Conservation (phyloP, 2,888 invertebrate species). For the Alviniconcha strummeri region DNA sequence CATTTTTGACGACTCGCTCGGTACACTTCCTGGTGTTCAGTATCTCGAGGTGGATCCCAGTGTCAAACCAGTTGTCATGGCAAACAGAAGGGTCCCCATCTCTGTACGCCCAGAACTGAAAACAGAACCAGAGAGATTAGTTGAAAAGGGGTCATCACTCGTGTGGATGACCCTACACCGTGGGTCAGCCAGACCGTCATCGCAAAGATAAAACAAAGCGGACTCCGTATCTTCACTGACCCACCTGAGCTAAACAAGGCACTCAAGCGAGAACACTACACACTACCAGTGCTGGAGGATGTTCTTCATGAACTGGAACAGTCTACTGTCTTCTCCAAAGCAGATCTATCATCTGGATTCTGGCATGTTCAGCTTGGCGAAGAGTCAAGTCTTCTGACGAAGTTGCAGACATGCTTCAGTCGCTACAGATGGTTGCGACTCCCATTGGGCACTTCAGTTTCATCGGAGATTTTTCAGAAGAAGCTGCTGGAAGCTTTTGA, state of each 20-base stretch:
- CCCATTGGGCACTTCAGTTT: slow-evolving; percentile 42
- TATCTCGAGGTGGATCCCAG: slow-evolving; percentile 26
- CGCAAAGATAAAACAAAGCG: slow-evolving; percentile 27
- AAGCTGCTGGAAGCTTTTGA: slow-evolving; percentile 39
- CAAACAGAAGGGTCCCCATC: too few relatives aligned
- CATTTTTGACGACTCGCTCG: not conserved
- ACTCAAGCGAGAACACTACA: slow-evolving; percentile 39
- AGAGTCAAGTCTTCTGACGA: slow-evolving; percentile 42
- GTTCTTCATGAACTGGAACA: slow-evolving; percentile 40
- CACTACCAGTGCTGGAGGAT: slow-evolving; percentile 44
- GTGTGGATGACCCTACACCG: slow-evolving; percentile 33
- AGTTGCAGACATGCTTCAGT: slow-evolving; percentile 39
- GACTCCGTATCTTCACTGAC: slow-evolving; percentile 42
- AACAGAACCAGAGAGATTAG: slow-evolving; percentile 32
- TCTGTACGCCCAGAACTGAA: slow-evolving; percentile 28
- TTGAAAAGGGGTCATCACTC: slow-evolving; percentile 30
- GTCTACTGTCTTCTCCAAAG: slow-evolving; percentile 42
- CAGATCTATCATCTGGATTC: slow-evolving; percentile 42
- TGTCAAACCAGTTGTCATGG: slow-evolving; percentile 32
- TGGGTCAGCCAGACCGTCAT: slow-evolving; percentile 43
- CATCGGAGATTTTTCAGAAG: slow-evolving; percentile 45
- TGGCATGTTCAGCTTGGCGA: slow-evolving; percentile 44
- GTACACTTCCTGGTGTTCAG: slow-evolving; percentile 21
- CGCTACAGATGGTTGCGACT: slow-evolving; percentile 44
- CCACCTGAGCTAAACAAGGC: slow-evolving; percentile 37